Base-by-base conservation (phyloP, 1,140 invertebrate genomes). In the Riptortus pedestris region DNA sequence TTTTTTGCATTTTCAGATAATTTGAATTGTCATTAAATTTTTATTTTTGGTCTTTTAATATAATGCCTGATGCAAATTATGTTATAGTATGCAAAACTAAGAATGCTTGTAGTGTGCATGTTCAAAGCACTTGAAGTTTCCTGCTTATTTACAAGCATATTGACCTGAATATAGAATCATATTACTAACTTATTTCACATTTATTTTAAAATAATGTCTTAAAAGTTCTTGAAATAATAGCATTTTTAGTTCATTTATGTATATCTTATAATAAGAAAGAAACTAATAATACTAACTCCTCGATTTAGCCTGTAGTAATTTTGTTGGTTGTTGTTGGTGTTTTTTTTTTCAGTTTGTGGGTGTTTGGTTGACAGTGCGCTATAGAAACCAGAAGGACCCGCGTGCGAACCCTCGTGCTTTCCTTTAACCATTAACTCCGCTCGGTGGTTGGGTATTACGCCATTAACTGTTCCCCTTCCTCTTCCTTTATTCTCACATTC, bases 351-450 rank as follows among this genome's bases (percentile, higher is more conserved):
- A 96, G 93, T 93, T 96, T 81, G 81, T 96, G 77, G 93, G 93
- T 78, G 91, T 97, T 69, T 95, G 92, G 91, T 84, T 97, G 80
- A 95, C 94, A 68, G 85, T 95, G 71, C 86, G 92, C 66, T 96
- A 92, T 83, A 87, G 94, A 77, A 96, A 96, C 80, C 93, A 95
- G 80, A 95, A 95, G 86, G 91, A 96, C 80, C 93, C 93, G 70
- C 79, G 89, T 71, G 90, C 88, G 80, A 93, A 96, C 80, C 91
- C 93, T 71, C 93, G 90, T 81, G 91, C 91, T 81, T 96, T 96
- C 81, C 87, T 96, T 74, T 97, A 93, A 69, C 60, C 59, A 62
- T 63, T 63, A 62, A 65, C 38, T 31, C 38, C 60, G 26, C 57
- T 59, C 57, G 57, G 57, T 59, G 57, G 57, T 59, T 59, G 57